Evolutionary conservation across 2,113 vertebrate species (phyloP), one percentile per base, ranked within the genome.

Genomic region (Lophura nycthemera): DNA sequence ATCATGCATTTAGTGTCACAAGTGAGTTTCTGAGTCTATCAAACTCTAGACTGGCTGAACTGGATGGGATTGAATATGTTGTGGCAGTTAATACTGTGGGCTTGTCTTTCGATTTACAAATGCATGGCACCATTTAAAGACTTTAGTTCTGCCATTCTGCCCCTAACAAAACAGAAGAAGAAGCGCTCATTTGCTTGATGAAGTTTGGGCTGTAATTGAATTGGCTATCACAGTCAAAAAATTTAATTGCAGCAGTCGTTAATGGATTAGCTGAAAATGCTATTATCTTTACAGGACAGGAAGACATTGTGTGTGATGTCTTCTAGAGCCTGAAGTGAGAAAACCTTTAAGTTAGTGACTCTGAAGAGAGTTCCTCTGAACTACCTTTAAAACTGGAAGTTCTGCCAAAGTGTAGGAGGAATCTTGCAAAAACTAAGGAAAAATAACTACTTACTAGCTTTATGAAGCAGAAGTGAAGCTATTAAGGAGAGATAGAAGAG

Each of bases 261-360:
- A 94, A 69, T 30, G 30, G 40, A 87, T 86, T 88, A 72, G 52
- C 38, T 84, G 66, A 93, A 89, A 89, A 74, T 80, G 15, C 34
- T 72, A 2, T 74, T 82, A 61, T 79, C n/a, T 16, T 66, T 82
- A 52, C 29, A 74, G 57, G 67, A 8, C 29, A 74, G 52, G 67
- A 8, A 83, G 21, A n/a, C 60, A 72, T 6, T 88, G n/a, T 54
- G 38, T 93, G 25, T 69, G 57, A 90, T 48, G 25, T 72, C 60
- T 83, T 71, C 59, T 71, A 32, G 30, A 67, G 6, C 24, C 56
- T 66, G 34, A 6, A 36, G 34, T 56, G 69, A 67, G 29, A 36
- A 88, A 83, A 11, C 8, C 65, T 92, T 59, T 8, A 75, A 84
- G 5, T 47, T 34, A 10, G n/a, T 87, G 21, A 22, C 74, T 82